A percentile compares a stretch with the other conserved stretches of the same genome.
Evolutionary conservation across 2,797 vertebrate species (phyloP).

Genomic region (Pogoniulus pusillus): DNA sequence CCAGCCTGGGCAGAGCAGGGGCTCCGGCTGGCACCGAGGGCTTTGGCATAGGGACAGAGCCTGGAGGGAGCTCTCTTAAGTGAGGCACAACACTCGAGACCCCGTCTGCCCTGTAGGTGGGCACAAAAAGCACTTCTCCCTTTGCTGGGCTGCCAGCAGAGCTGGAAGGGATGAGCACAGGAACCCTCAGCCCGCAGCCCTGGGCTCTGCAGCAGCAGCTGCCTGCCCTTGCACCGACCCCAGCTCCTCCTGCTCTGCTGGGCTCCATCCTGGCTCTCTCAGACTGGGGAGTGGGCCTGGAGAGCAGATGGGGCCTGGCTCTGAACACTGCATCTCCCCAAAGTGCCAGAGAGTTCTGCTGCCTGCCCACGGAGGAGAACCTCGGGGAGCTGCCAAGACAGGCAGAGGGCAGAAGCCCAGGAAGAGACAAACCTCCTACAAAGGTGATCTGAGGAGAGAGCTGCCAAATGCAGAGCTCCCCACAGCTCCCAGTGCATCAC

Average conservation of each 20-base stretch:
- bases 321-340: background rate
- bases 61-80: background rate
- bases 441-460: background rate
- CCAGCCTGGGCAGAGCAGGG: fast-evolving
- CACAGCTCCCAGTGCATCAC: fast-evolving
- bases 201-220: background rate
- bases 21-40: fast-evolving
- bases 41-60: background rate
- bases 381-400: fast-evolving
- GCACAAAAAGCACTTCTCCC: fast-evolving
- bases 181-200: background rate
- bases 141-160: background rate
- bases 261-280: background rate
- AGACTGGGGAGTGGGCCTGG: background rate
- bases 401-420: fast-evolving
- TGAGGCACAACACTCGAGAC: background rate
- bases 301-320: background rate
- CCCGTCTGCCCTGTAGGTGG: fast-evolving
- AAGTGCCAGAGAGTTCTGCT: background rate
- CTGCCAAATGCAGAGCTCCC: background rate
- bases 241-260: background rate
- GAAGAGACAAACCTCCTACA: background rate
- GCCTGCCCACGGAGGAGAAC: fast-evolving
- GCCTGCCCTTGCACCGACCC: fast-evolving
- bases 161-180: fast-evolving